These are phyloP conservation scores for Corbicula japonica DNA, from an alignment of 2,888 invertebrate species.

Conservation along the genomic window DNA sequence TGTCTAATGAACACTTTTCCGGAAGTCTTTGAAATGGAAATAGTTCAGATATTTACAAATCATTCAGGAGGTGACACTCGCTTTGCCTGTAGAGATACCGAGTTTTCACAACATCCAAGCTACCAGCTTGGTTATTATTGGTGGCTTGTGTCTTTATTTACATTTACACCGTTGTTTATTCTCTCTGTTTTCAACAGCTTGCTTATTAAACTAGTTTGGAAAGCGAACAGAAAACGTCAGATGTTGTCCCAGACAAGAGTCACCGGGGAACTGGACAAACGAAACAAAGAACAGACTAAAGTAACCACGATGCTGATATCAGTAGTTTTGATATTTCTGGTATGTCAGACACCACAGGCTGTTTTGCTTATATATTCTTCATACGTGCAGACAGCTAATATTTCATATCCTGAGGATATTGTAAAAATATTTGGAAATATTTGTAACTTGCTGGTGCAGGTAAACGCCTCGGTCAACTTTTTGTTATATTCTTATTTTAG, in stretches of 20 bases:
- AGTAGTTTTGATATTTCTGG: constrained; percentile 92
- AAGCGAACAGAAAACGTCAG: constrained; percentile 74
- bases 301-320: constrained; percentile 92
- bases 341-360: constrained; percentile 92
- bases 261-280: constrained; percentile 50
- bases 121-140: constrained; percentile 90
- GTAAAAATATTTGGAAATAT: constrained; percentile 89
- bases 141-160: constrained; percentile 86
- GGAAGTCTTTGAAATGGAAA: constrained; percentile 89
- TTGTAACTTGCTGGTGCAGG: constrained; percentile 90
- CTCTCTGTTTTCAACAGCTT: constrained; percentile 92
- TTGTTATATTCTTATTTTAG: constrained; percentile 92
- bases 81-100: constrained; percentile 75
- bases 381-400: constrained; percentile 65
- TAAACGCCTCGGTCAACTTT: constrained; percentile 93
- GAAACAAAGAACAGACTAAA: constrained; percentile 86
- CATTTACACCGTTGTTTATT: constrained; percentile 90
- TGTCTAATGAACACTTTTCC: constrained; percentile 89
- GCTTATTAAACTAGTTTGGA: constrained; percentile 89
- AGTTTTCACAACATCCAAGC: constrained; percentile 88
- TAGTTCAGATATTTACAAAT: constrained; percentile 25
- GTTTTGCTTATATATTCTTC: constrained; percentile 88
- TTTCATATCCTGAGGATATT: constrained; percentile 55
- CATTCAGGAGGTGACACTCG: constrained; percentile 60
- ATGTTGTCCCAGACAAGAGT: constrained; percentile 69